phyloP scores from a whole-genome alignment of 2,888 invertebrate genomes.

The Acanthacorydalis orientalis region DNA sequence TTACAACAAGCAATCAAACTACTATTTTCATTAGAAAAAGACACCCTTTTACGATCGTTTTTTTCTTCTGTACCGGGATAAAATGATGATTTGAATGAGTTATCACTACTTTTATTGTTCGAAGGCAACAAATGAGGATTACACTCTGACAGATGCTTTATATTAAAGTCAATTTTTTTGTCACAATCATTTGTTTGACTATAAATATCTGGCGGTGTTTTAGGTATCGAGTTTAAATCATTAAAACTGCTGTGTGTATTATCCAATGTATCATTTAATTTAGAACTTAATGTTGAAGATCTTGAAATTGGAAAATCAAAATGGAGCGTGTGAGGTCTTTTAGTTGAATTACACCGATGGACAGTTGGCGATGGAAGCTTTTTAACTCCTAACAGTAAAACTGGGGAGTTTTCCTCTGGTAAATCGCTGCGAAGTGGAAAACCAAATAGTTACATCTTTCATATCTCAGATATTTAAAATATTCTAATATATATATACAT shows the following conservation, averaged over 20 bases:
- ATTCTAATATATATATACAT: no score
- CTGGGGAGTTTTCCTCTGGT: constrained; percentile 42
- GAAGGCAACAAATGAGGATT: neutral
- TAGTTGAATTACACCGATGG: constrained; percentile 15
- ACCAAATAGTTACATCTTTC: no score
- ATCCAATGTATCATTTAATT: constrained; percentile 4
- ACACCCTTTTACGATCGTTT: constrained; percentile 1
- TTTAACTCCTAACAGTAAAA: constrained; percentile 42
- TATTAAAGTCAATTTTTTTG: no score
- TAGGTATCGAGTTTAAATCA: neutral
- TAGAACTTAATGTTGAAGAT: constrained; percentile 5
- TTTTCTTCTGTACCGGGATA: neutral
- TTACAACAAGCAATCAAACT: neutral
- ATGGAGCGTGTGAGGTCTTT: constrained; percentile 17
- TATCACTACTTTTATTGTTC: neutral
- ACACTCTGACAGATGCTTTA: neutral
- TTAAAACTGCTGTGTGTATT: constrained; percentile 1
- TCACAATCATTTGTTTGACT: no score
- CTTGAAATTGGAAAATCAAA: constrained; percentile 11
- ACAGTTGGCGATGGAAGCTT: constrained; percentile 29
- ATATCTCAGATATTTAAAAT: no score
- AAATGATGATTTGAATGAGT: no score
- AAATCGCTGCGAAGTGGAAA: constrained; percentile 31
- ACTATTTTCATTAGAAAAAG: constrained; percentile 1
- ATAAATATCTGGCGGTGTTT: neutral